phyloP scores from a whole-genome alignment of 2,797 vertebrate species.

The Potorous gilbertii region DNA sequence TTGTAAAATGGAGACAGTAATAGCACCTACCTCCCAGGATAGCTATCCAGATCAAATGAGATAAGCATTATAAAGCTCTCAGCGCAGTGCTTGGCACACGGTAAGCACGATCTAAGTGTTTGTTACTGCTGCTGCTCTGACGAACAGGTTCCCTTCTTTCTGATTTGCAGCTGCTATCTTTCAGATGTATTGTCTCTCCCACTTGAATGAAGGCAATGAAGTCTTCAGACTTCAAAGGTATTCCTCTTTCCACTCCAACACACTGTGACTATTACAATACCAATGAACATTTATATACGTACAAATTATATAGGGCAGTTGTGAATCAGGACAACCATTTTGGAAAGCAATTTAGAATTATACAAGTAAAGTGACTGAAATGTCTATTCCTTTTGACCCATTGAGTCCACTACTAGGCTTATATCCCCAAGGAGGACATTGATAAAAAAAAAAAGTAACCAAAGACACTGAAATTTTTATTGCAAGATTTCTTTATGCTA shows the following conservation, averaged over 20 bases:
- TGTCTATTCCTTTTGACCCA: neutral
- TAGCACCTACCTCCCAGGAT: too few relatives aligned
- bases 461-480: neutral
- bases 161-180: too few relatives aligned
- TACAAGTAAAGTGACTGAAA: neutral
- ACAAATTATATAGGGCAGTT: neutral
- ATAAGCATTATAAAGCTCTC: too few relatives aligned
- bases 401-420: neutral
- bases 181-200: too few relatives aligned
- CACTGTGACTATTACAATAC: neutral
- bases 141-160: too few relatives aligned
- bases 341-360: neutral
- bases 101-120: too few relatives aligned
- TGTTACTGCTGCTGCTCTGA: too few relatives aligned
- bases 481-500: neutral
- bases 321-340: neutral
- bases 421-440: neutral
- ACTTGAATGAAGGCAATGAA: too few relatives aligned
- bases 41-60: too few relatives aligned
- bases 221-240: neutral
- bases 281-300: neutral
- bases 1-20: neutral
- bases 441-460: neutral
- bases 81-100: too few relatives aligned
- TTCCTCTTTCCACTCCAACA: neutral